A percentile compares a stretch with the other conserved stretches of the same genome.
Conservation (phyloP, 2,797 vertebrate genomes). For the Acanthurus lineatus region DNA sequence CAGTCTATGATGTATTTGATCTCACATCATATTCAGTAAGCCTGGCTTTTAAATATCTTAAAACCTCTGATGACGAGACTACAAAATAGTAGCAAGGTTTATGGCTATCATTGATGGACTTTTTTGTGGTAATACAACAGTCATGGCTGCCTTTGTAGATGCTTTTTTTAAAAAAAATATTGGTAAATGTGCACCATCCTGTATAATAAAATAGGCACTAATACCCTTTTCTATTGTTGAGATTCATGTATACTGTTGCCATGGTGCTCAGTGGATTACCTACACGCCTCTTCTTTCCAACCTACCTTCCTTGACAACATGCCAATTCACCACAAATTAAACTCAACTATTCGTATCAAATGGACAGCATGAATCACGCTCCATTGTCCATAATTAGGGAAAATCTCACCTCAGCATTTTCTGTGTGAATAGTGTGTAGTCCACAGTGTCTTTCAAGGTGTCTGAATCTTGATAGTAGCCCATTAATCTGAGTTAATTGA, state of each 20-base stretch:
- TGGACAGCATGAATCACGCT: conserved; percentile 52
- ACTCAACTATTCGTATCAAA: conserved; percentile 64
- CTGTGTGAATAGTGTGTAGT: conserved; percentile 49
- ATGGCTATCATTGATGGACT: neutral
- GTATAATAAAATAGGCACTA: conserved; percentile 3
- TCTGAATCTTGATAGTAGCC: conserved; percentile 67
- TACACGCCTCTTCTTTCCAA: conserved; percentile 25
- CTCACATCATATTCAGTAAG: too few species aligned
- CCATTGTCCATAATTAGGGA: conserved; percentile 66
- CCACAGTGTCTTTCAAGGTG: conserved; percentile 61
- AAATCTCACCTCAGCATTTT: conserved; percentile 70
- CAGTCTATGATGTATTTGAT: too few species aligned
- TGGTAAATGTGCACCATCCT: neutral
- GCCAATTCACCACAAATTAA: conserved; percentile 67
- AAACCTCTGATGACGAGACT: neutral
- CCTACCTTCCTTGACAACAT: conserved; percentile 45
- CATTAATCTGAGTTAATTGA: conserved; percentile 81
- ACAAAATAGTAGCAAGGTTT: neutral
- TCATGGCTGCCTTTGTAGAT: conserved; percentile 8
- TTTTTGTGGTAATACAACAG: neutral
- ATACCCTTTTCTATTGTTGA: neutral
- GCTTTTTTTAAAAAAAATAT: neutral
- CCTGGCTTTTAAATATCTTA: neutral
- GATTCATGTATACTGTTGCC: conserved; percentile 1
- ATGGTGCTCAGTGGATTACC: neutral